These are phyloP conservation scores for Smittia sp. DNA, from an alignment of 2,888 invertebrate genomes.

Conservation along the genomic window DNA sequence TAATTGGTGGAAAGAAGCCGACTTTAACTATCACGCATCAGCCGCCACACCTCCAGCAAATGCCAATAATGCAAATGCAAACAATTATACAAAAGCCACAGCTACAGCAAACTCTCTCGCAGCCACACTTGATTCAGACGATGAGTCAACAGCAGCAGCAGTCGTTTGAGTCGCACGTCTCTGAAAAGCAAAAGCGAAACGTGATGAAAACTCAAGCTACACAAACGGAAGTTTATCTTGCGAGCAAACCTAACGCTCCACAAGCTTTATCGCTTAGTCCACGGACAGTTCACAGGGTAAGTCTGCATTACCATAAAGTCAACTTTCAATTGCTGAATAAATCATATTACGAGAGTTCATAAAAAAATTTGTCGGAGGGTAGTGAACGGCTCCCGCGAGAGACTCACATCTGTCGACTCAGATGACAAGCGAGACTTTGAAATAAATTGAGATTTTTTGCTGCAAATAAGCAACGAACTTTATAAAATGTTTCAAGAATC, in stretches of 20 bases:
- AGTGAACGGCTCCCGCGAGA: too few species aligned
- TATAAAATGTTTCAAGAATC: too few species aligned
- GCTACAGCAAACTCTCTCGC: slow-evolving; percentile 31
- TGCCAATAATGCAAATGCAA: slow-evolving; percentile 42
- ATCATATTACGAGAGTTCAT: too few species aligned
- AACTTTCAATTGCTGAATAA: background rate
- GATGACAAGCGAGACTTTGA: too few species aligned
- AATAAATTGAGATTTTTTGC: too few species aligned
- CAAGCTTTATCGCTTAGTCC: slow-evolving; percentile 73
- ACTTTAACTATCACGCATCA: slow-evolving; percentile 46
- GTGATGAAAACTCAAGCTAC: slow-evolving; percentile 92
- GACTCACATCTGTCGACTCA: too few species aligned
- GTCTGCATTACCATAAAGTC: slow-evolving; percentile 42
- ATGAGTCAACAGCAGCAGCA: slow-evolving; percentile 48
- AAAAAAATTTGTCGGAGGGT: too few species aligned
- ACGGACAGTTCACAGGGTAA: slow-evolving; percentile 74
- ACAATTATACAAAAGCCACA: slow-evolving; percentile 41
- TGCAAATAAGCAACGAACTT: too few species aligned
- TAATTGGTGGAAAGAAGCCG: slow-evolving; percentile 70
- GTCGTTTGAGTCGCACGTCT: slow-evolving; percentile 43
- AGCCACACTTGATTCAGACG: slow-evolving; percentile 42
- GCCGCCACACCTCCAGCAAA: slow-evolving; percentile 40
- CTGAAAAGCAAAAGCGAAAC: slow-evolving; percentile 74
- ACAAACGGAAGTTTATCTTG: slow-evolving; percentile 76
- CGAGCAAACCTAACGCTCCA: slow-evolving; percentile 69